phyloP scores from a whole-genome alignment of 1,140 invertebrate genomes.

The Drosophila arizonae region DNA sequence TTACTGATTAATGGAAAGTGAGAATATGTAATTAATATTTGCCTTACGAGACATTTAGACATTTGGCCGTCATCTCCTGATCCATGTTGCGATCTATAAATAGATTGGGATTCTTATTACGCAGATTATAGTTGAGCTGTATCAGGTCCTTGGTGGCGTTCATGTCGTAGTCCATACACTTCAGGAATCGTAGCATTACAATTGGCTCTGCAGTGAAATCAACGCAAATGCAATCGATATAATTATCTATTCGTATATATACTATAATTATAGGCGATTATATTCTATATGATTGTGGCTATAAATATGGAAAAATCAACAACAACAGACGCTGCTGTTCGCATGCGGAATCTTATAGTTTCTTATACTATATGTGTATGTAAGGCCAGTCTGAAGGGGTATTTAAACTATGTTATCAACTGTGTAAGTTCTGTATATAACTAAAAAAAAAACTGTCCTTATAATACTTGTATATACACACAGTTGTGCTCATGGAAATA shows the following conservation, averaged over 20 bases:
- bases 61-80: constrained; percentile 84
- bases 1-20: too few species aligned
- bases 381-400: not conserved
- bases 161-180: constrained; percentile 84
- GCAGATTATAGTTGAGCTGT: constrained; percentile 86
- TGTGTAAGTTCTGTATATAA: too few species aligned
- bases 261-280: not conserved
- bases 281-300: constrained; percentile 1
- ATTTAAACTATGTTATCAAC: too few species aligned
- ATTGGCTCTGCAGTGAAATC: constrained; percentile 49
- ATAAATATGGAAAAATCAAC: not conserved
- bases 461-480: too few species aligned
- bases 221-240: constrained; percentile 2
- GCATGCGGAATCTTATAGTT: constrained; percentile 13
- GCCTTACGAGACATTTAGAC: constrained; percentile 84
- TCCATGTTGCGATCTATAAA: constrained; percentile 86
- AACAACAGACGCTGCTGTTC: constrained; percentile 6
- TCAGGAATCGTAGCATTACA: constrained; percentile 66
- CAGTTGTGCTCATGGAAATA: too few species aligned
- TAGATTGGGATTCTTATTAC: constrained; percentile 86
- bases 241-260: constrained; percentile 11
- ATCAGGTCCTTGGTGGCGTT: constrained; percentile 86
- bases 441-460: too few species aligned
- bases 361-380: not conserved
- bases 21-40: too few species aligned